Conservation (phyloP, 2,888 invertebrate genomes). For the Idaea dimidiata region DNA sequence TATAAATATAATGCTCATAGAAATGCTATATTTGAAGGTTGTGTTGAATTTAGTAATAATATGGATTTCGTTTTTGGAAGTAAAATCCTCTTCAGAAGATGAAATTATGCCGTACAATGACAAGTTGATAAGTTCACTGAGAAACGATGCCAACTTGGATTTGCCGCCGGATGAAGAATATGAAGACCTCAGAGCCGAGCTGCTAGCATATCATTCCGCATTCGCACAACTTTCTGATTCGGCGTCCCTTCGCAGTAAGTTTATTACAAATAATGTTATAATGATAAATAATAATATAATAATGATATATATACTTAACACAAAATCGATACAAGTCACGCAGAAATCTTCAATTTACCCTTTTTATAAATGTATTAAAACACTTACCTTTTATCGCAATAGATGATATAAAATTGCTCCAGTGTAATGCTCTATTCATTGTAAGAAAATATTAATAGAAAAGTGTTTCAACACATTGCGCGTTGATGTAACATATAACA, state of each 20-base stretch:
- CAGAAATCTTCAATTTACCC: too few species aligned
- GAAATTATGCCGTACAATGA: conserved; percentile 45
- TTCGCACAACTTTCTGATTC: conserved; percentile 45
- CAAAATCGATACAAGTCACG: too few species aligned
- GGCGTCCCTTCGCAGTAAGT: conserved; percentile 40
- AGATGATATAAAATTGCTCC: too few species aligned
- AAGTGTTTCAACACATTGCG: too few species aligned
- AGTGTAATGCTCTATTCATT: too few species aligned
- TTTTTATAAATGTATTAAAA: too few species aligned
- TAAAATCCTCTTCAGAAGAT: conserved; percentile 13
- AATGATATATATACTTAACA: too few species aligned
- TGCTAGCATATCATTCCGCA: conserved; percentile 64
- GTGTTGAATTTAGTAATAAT: not conserved
- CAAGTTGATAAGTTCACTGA: conserved; percentile 45
- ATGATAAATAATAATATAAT: too few species aligned
- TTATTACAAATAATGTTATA: not conserved
- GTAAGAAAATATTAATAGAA: too few species aligned
- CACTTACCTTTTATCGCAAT: too few species aligned
- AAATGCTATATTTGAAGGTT: conserved; percentile 2
- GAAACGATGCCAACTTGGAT: conserved; percentile 59
- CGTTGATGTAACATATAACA: too few species aligned
- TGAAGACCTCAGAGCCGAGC: conserved; percentile 67
- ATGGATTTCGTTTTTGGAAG: not conserved
- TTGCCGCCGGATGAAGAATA: conserved; percentile 67
- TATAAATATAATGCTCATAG: conserved; percentile 1